Evolutionary conservation across 1,140 invertebrate species (phyloP).

Genomic region (Drosophila kohkoa): DNA sequence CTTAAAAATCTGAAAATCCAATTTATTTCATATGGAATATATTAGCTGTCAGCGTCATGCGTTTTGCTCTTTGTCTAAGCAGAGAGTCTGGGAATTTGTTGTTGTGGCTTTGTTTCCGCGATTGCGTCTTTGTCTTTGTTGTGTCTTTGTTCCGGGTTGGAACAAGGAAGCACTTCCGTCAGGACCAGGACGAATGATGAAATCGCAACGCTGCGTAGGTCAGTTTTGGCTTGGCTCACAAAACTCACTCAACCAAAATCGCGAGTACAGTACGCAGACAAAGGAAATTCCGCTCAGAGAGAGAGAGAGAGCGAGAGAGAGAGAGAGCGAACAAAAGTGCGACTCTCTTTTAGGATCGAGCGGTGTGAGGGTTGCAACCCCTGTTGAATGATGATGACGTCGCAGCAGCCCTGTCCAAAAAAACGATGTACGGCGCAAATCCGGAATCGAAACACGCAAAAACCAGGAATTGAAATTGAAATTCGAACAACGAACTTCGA

Average conservation of each 20-base stretch:
- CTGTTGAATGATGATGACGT: constrained; percentile 29
- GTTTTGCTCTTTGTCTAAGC: not conserved
- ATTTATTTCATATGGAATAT: not conserved
- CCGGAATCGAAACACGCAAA: constrained; percentile 10
- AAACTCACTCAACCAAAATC: constrained; percentile 23
- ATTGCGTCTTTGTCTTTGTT: constrained; percentile 59
- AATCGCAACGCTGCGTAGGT: constrained; percentile 37
- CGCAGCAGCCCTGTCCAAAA: constrained; percentile 57
- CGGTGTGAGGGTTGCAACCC: constrained; percentile 57
- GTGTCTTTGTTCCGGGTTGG: constrained; percentile 44
- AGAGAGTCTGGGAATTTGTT: not conserved
- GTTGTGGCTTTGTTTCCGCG: constrained; percentile 9
- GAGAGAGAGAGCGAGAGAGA: not conserved
- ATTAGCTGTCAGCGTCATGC: not conserved
- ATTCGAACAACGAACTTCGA: constrained; percentile 8
- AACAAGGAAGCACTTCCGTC: constrained; percentile 37
- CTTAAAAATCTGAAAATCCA: not conserved
- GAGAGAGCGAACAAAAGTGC: not conserved
- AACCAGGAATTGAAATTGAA: constrained; percentile 6
- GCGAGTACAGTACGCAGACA: constrained; percentile 47
- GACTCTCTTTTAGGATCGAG: constrained; percentile 25
- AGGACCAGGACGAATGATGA: constrained; percentile 44
- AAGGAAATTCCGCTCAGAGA: constrained; percentile 32
- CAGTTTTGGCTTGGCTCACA: constrained; percentile 37
- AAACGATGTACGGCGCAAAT: constrained; percentile 1